Evolutionary conservation across 53 echinoderm and acorn worm genomes (phyloP).

Genomic region (Crossaster papposus): DNA sequence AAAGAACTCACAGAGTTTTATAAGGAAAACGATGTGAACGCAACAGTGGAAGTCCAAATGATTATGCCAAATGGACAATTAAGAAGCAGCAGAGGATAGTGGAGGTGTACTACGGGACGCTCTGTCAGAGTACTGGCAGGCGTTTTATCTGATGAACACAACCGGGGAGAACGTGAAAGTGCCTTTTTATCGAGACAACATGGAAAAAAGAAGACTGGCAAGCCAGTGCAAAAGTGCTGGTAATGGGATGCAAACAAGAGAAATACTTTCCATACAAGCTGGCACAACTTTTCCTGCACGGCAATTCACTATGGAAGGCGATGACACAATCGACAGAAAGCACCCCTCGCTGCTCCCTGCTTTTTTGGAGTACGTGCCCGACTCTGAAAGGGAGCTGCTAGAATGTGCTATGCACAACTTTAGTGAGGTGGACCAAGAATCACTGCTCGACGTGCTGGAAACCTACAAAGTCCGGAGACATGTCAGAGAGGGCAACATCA

Average conservation of each 20-base stretch:
- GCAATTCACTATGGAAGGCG: constrained; percentile 35
- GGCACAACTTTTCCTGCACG: constrained; percentile 45
- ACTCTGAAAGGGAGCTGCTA: constrained; percentile 33
- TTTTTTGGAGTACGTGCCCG: constrained; percentile 50
- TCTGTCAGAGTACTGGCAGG: constrained; percentile 59
- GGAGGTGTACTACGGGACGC: constrained; percentile 57
- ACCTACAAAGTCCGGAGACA: constrained; percentile 17
- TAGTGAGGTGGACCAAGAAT: constrained; percentile 52
- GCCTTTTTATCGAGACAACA: neutral
- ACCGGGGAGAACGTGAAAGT: constrained; percentile 57
- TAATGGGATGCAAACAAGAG: constrained; percentile 56
- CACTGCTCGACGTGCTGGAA: constrained; percentile 50
- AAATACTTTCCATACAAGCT: constrained; percentile 61
- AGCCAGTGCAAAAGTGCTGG: constrained; percentile 54
- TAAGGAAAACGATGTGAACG: constrained; percentile 1
- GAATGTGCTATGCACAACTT: constrained; percentile 51
- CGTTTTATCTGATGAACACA: constrained; percentile 45
- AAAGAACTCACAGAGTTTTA: constrained; percentile 54
- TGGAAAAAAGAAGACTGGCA: constrained; percentile 21
- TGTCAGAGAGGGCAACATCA: constrained; percentile 28
- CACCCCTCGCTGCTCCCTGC: constrained; percentile 45
- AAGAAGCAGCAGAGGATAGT: constrained; percentile 42
- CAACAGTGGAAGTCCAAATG: constrained; percentile 25
- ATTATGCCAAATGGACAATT: constrained; percentile 36
- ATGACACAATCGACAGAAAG: neutral